Base-by-base conservation (phyloP, 2,113 vertebrate species). In the Tyrannus savana region DNA sequence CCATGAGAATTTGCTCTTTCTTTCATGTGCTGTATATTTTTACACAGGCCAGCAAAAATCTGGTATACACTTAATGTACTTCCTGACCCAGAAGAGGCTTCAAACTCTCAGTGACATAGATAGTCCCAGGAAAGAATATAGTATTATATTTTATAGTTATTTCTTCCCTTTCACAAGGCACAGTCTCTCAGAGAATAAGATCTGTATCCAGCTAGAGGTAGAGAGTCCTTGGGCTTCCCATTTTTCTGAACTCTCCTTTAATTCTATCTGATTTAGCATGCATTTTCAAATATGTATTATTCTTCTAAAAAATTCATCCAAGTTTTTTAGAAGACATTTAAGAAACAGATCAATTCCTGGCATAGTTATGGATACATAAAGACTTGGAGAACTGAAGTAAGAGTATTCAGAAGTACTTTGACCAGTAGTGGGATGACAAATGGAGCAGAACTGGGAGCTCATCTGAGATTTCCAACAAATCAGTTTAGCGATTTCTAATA, bases 1-100 rank as follows among this genome's bases (percentile, higher is more conserved):
- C 41, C 19, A 22, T 53, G 27, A 76, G 56, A 64, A 82, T 73
- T 66, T 83, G 4, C 62, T 47, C 5, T 14, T 28, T 9, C 4
- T 64, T 89, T 94, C 21, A 24, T 47, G 12, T 64, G 16, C 7
- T 10, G 2, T 27, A 2, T 35, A 19, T n/a, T 23, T 47, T 90
- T 78, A 58, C 18, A 19, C 6, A 67, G 42, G 17, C 6, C 27
- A 77, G 6, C 7, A 92, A 72, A 87, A 75, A 28, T 37, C 21
- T 33, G 68, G 9, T 59, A 6, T 23, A 27, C 0, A 1, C 5
- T 76, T 42, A 66, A 62, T 0, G 0, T 31, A 28, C 9, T 50
- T 93, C 44, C 37, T 69, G 35, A 19, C 13, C 7, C 33, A 76
- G 49, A 83, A 82, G 28, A 30, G 72, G 42, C 25, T 84, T 68